Base-by-base conservation (phyloP, 2,888 invertebrate genomes). In the Teleiodes luculella region DNA sequence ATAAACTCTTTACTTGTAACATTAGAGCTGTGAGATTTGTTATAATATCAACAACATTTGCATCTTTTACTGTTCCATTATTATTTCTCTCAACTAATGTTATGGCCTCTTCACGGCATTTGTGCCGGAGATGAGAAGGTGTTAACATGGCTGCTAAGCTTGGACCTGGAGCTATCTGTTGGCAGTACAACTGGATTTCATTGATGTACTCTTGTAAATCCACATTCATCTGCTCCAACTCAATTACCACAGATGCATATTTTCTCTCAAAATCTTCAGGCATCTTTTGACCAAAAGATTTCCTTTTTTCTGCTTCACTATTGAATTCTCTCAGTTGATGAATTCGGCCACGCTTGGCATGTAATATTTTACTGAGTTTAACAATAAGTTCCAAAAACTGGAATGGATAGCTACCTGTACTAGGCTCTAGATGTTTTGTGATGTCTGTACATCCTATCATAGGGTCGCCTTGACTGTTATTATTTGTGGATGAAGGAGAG, bases 21-120 rank as follows among this genome's bases (percentile, higher is more conserved):
- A 98, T 94, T 31, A 98, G 91, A 1, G 97, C 97, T 14, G 97
- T 96, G 49, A 98, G 90, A 78, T 96, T 95, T 52, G 96, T 95
- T 16, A 98, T 94, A 54, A 98, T 90, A 60, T 93, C 93, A 57
- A 96, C 86, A 72, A 96, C 91, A 58, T 92, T 91, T 11, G 91
- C 83, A 75, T 91, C 91, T 66, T 91, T 91, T 6, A 94, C 90
- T 45, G 89, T 81, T 10, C 92, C 92, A 65, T 90, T 91, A 65
- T 92, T 92, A 76, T 95, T 93, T 64, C 92, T 93, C 59, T 95
- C 92, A 10, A 98, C 96, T 66, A 97, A 92, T 56, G 94, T 92
- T 36, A 92, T 86, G 6, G 97, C 97, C 76, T 98, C 96, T 68
- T 96, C 95, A 14, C 93, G 92, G 75, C 97, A 97, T 78, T 95